Percentiles rank a stretch among this genome's conserved stretches.
Conservation (phyloP, 2,888 invertebrate species). For the Sminthurinus aureus region DNA sequence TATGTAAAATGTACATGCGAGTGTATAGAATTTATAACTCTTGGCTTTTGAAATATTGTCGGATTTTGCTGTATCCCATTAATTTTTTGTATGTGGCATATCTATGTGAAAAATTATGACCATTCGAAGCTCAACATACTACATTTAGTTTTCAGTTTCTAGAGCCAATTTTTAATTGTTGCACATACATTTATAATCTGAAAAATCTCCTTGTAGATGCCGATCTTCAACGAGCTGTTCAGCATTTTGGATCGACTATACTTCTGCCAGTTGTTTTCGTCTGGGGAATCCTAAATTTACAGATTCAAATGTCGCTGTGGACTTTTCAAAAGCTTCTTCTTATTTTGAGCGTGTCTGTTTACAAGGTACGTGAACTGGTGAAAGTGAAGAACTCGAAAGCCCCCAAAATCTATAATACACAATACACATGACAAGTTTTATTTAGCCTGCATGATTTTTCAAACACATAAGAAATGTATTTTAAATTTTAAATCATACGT, state of each 20-base stretch:
- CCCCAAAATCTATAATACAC: not conserved
- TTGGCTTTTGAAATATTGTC: no score
- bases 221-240: constrained; percentile 57
- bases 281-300: constrained; percentile 53
- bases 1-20: no score
- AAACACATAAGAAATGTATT: no score
- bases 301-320: constrained; percentile 46
- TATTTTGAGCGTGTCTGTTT: constrained; percentile 58
- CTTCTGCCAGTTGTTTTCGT: constrained; percentile 51
- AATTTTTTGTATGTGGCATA: no score
- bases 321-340: constrained; percentile 52
- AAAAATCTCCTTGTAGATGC: constrained; percentile 46
- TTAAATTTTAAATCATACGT: no score
- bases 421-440: not conserved
- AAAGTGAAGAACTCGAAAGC: not conserved
- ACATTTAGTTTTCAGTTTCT: no score
- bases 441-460: no score
- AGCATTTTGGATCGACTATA: constrained; percentile 60
- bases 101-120: no score
- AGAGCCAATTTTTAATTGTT: no score
- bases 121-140: no score
- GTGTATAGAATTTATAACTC: no score
- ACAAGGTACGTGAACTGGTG: constrained; percentile 50
- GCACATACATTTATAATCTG: not conserved
- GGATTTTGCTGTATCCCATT: no score